A percentile compares a stretch with the other conserved stretches of the same genome.
phyloP scores from a whole-genome alignment of 2,888 invertebrate species.

The Gonocerus acuteangulatus region DNA sequence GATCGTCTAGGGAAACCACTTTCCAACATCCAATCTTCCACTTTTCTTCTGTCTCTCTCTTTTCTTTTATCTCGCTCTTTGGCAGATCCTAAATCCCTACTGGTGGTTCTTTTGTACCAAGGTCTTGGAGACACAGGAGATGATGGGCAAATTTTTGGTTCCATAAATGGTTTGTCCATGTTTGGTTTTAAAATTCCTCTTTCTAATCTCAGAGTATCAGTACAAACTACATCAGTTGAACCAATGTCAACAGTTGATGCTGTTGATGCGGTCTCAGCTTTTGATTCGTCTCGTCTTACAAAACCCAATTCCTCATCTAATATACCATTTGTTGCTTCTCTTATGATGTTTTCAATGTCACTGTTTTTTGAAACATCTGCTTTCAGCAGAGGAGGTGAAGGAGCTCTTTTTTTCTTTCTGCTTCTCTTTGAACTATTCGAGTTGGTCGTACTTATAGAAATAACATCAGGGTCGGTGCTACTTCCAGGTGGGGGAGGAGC shows the following conservation, averaged over 20 bases:
- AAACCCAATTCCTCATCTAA: neutral
- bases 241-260: constrained; percentile 32
- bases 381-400: constrained; percentile 47
- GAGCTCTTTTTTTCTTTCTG: constrained; percentile 50
- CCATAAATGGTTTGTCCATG: constrained; percentile 38
- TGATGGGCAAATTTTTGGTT: constrained; percentile 42
- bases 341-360: constrained; percentile 23
- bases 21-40: constrained; percentile 46
- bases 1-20: constrained; percentile 35
- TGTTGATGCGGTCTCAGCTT: constrained; percentile 26
- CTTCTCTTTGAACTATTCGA: constrained; percentile 29
- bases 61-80: constrained; percentile 36
- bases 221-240: constrained; percentile 23
- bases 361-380: constrained; percentile 43
- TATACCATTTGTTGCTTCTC: constrained; percentile 24
- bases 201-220: constrained; percentile 46
- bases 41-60: constrained; percentile 36
- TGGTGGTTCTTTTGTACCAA: constrained; percentile 55
- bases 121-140: constrained; percentile 51
- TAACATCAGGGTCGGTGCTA: constrained; percentile 14
- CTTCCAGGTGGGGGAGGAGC: constrained; percentile 53
- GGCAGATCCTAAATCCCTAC: constrained; percentile 17
- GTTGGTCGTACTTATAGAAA: constrained; percentile 3
- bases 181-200: constrained; percentile 46
- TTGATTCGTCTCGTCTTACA: neutral